Base-by-base conservation (phyloP, 1,140 invertebrate genomes). In the Mercenaria mercenaria region DNA sequence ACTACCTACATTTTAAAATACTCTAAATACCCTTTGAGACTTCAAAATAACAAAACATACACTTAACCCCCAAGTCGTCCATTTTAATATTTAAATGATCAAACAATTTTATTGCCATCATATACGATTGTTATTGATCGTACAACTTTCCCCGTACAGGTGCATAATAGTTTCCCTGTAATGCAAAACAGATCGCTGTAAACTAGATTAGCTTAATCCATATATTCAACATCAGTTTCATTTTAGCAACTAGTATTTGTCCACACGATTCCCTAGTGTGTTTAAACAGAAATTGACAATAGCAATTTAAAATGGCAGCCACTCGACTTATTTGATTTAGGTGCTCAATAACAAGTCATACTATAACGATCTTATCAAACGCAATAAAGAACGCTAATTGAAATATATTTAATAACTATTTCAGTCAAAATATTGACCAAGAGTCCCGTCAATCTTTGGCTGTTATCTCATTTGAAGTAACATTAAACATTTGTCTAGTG, bases 321-420 rank as follows among this genome's bases (percentile, higher is more conserved):
- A 72, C 67, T 72, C 18, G 67, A 37, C 34, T n/a, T 72, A 41
- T 72, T 72, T 64, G 59, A 64, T 64, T 64, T 29, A 64, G 23
- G 23, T 15, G 52, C 43, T 11, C 52, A 56, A 47, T 47, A 47
- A 47, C 18, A 8, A 47, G 18, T 47, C 43, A 18, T 18, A 10
- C 43, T 47, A 47, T 47, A 47, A 56, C 18, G 8, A 47, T 47
- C 43, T 10, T 10, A 47, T 47, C 18, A 47, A 47, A 18, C 18
- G 18, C 8, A n/a, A n/a, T n/a, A n/a, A n/a, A n/a, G n/a, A n/a
- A 6, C 6, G 26, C n/a, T 29, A 64, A 64, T 64, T 64, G n/a
- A 64, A 29, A 26, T 8, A 29, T 64, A n/a, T 64, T 29, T 64
- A 64, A 64, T 64, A 4, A 64, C 6, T 64, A n/a, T n/a, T n/a